A percentile compares a stretch with the other conserved stretches of the same genome.
Conservation (phyloP, 2,888 invertebrate genomes). For the Bombylius discolor region DNA sequence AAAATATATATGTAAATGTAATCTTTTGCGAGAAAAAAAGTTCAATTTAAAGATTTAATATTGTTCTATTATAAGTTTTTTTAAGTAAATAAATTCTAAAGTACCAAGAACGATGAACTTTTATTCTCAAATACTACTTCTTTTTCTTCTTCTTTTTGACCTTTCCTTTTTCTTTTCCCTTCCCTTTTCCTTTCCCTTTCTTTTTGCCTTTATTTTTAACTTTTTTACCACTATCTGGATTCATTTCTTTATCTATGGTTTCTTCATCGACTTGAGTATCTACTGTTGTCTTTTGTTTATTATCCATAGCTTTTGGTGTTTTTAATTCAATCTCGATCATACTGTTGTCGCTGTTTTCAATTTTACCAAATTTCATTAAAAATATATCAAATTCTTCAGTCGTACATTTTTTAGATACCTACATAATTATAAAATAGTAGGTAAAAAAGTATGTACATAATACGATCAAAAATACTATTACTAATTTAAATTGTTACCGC, state of each 20-base stretch:
- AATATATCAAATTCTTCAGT: constrained; percentile 61
- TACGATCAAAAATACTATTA: neutral
- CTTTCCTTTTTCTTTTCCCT: neutral
- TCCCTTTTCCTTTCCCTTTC: neutral
- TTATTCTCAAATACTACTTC: neutral
- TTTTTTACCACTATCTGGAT: neutral
- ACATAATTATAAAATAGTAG: neutral
- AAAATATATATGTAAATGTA: too few relatives aligned
- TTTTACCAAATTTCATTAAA: constrained; percentile 60
- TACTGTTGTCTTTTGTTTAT: constrained; percentile 48
- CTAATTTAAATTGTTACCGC: neutral
- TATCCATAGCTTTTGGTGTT: constrained; percentile 51
- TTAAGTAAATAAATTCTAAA: too few relatives aligned
- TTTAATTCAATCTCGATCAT: constrained; percentile 56
- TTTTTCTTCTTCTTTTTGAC: neutral
- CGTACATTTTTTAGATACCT: constrained; percentile 35
- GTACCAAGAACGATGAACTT: too few relatives aligned
- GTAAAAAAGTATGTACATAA: neutral
- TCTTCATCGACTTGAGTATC: constrained; percentile 54
- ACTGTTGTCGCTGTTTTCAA: constrained; percentile 56
- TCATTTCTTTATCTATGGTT: constrained; percentile 18
- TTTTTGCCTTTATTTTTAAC: neutral
- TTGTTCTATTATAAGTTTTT: too few relatives aligned
- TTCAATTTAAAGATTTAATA: too few relatives aligned
- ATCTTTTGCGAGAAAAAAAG: too few relatives aligned